Percentiles rank a stretch among this genome's conserved stretches.
These are phyloP conservation scores for Dorcus parallelipipedus DNA, from an alignment of 2,888 invertebrate species.

Conservation along the genomic window DNA sequence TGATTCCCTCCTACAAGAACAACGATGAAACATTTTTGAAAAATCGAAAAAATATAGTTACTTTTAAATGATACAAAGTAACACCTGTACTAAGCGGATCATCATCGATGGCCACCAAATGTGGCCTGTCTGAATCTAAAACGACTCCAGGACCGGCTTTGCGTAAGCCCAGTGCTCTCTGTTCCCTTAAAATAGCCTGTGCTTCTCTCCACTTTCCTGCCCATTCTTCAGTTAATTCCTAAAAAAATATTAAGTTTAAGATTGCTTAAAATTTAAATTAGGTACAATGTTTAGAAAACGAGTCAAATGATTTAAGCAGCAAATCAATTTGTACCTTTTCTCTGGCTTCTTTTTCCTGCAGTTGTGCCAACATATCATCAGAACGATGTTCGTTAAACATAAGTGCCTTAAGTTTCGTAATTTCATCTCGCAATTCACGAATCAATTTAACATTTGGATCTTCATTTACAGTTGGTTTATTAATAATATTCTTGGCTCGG, in stretches of 20 bases:
- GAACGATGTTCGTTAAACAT: constrained; percentile 54
- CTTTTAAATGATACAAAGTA: constrained; percentile 85
- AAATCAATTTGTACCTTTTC: constrained; percentile 58
- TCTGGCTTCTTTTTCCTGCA: constrained; percentile 87
- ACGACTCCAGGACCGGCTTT: constrained; percentile 88
- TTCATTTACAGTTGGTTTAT: constrained; percentile 87
- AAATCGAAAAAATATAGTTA: constrained; percentile 29
- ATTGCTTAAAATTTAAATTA: background rate
- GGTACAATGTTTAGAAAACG: background rate
- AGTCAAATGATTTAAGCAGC: background rate
- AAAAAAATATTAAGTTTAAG: constrained; percentile 4
- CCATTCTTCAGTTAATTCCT: constrained; percentile 81
- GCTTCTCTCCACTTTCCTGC: constrained; percentile 91
- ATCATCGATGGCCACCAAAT: constrained; percentile 88
- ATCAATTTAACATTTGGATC: constrained; percentile 87
- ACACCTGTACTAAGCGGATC: constrained; percentile 87
- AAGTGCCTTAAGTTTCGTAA: constrained; percentile 73
- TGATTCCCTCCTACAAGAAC: constrained; percentile 71
- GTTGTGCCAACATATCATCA: constrained; percentile 66
- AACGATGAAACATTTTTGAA: background rate
- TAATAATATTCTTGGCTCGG: constrained; percentile 86
- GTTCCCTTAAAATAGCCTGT: constrained; percentile 83
- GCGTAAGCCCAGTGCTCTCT: constrained; percentile 79
- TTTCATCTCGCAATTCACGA: constrained; percentile 79
- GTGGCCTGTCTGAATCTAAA: constrained; percentile 86